Percentiles rank a stretch among this genome's conserved stretches.
phyloP scores from a whole-genome alignment of 2,888 invertebrate genomes.

The Euphydryas editha region DNA sequence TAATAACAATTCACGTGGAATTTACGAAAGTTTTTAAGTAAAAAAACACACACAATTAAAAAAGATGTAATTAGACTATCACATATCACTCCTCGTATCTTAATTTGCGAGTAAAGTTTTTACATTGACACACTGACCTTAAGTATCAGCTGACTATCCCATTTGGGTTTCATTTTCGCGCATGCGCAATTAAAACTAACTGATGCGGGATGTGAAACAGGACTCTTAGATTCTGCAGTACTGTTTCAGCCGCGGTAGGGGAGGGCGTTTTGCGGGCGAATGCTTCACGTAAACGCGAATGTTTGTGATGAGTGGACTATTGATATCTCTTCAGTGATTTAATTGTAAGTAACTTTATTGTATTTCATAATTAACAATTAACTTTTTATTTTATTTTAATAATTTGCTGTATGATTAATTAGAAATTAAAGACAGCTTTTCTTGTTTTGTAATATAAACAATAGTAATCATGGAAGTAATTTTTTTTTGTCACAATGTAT shows the following conservation, averaged over 20 bases:
- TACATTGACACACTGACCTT: conserved; percentile 75
- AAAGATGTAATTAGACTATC: not conserved
- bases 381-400: not conserved
- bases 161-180: conserved; percentile 53
- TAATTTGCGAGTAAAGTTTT: conserved; percentile 26
- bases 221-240: conserved; percentile 64
- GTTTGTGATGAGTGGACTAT: conserved; percentile 26
- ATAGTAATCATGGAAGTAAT: no score
- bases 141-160: conserved; percentile 74
- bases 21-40: not conserved
- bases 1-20: no score
- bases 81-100: conserved; percentile 4
- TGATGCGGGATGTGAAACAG: conserved; percentile 67
- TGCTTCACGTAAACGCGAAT: conserved; percentile 37
- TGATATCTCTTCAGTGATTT: conserved; percentile 26
- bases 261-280: conserved; percentile 46
- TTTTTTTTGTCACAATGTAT: no score
- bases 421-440: no score
- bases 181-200: conserved; percentile 57
- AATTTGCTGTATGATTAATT: not conserved
- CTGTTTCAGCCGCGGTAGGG: conserved; percentile 49
- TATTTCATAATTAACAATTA: not conserved
- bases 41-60: not conserved
- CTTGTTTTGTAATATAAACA: not conserved
- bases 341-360: conserved; percentile 25